phyloP scores from a whole-genome alignment of 2,797 vertebrate genomes.

The Siniperca obscura region DNA sequence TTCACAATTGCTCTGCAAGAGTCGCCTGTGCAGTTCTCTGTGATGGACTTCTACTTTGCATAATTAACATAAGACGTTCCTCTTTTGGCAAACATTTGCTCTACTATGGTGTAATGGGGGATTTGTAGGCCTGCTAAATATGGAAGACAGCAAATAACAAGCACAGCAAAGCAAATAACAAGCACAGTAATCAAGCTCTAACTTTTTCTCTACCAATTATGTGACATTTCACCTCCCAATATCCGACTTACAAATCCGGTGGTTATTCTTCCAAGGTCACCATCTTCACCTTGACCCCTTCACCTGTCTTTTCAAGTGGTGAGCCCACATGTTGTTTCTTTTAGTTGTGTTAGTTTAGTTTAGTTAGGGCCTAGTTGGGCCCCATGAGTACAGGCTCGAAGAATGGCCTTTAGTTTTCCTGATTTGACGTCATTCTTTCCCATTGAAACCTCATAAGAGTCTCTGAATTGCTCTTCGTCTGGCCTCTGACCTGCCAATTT shows the following conservation, averaged over 20 bases:
- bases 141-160: background rate
- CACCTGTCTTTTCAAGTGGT: background rate
- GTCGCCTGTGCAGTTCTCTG: too few species aligned
- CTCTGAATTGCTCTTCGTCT: background rate
- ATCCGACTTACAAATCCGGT: background rate
- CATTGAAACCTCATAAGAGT: background rate
- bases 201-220: background rate
- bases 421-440: background rate
- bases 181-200: background rate
- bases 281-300: background rate
- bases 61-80: too few species aligned
- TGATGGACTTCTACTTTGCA: too few species aligned
- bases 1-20: too few species aligned
- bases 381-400: background rate
- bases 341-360: too few species aligned
- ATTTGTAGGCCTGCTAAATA: background rate
- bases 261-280: background rate
- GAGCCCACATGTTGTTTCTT: background rate
- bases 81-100: too few species aligned
- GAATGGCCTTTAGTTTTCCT: background rate
- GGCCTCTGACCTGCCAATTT: background rate
- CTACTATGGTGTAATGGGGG: too few species aligned
- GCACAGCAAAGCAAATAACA: background rate
- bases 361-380: background rate
- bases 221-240: background rate